These are phyloP conservation scores for Steinernema carpocapsae DNA, from an alignment of 2,888 invertebrate species.

Conservation along the genomic window DNA sequence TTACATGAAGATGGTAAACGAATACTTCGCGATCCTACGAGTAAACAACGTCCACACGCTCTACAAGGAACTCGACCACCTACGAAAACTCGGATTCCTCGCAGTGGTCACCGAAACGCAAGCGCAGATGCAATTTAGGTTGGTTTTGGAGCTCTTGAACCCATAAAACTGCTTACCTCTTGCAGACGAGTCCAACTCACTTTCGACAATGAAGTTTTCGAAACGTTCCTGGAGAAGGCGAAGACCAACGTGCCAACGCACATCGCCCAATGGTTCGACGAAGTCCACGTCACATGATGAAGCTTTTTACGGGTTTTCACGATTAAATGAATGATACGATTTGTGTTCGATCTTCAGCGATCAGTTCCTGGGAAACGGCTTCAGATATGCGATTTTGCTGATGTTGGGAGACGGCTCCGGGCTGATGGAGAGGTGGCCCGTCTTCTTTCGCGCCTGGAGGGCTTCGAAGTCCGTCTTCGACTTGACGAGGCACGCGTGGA, in stretches of 20 bases:
- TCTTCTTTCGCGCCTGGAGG: no score
- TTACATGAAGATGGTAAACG: conserved; percentile 8
- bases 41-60: conserved; percentile 15
- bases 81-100: conserved; percentile 5
- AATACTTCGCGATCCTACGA: not conserved
- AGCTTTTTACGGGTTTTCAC: no score
- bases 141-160: not conserved
- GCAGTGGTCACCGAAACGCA: not conserved
- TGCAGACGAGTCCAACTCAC: conserved; percentile 15
- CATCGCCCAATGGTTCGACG: not conserved
- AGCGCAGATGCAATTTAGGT: conserved; percentile 16
- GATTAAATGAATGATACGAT: no score
- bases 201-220: conserved; percentile 23
- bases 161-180: not conserved
- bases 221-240: not conserved
- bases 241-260: conserved; percentile 2
- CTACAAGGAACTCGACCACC: conserved; percentile 22
- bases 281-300: not conserved
- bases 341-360: no score
- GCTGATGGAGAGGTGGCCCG: no score
- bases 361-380: no score
- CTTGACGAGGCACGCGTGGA: no score
- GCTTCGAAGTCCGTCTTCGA: no score
- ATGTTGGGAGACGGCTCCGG: no score
- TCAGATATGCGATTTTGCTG: no score